Evolutionary conservation across 2,113 vertebrate species (phyloP).

Genomic region (Rhadina sibilatrix): DNA sequence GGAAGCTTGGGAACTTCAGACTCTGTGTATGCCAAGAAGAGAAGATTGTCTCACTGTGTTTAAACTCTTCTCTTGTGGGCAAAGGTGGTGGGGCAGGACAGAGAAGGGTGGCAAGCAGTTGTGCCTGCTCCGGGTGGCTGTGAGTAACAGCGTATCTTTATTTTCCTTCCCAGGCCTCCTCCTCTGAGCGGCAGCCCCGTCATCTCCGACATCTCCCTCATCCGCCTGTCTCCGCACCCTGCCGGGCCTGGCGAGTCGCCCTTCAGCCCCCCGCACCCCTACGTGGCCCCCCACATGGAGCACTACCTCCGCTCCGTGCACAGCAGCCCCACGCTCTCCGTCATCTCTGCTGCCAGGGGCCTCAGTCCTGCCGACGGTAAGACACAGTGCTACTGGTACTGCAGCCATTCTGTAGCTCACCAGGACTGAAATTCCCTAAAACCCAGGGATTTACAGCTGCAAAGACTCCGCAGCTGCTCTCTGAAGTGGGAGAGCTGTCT

Average conservation of each 20-base stretch:
- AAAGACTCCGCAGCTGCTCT: slow-evolving; percentile 5
- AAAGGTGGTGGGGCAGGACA: accelerated
- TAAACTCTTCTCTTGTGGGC: accelerated
- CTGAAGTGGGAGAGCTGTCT: slow-evolving; percentile 49
- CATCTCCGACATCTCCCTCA: slow-evolving; percentile 95
- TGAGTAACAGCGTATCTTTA: slow-evolving; percentile 11
- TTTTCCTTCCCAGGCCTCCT: slow-evolving; percentile 81
- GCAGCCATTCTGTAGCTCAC: neutral
- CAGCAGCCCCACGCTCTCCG: slow-evolving; percentile 91
- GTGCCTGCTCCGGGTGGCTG: neutral
- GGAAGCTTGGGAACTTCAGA: neutral
- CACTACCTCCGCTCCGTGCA: slow-evolving; percentile 96
- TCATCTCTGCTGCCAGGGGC: slow-evolving; percentile 93
- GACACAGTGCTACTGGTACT: slow-evolving; percentile 8
- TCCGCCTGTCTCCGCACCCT: slow-evolving; percentile 90
- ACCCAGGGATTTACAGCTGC: neutral
- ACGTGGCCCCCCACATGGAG: slow-evolving; percentile 94
- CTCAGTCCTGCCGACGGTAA: slow-evolving; percentile 95
- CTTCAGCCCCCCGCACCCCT: slow-evolving; percentile 87
- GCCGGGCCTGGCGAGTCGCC: slow-evolving; percentile 81
- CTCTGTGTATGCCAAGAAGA: accelerated
- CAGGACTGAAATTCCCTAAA: neutral
- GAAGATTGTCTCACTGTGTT: neutral
- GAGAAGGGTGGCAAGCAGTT: neutral
- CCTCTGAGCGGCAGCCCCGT: slow-evolving; percentile 89